phyloP scores from a whole-genome alignment of 2,113 vertebrate species.

The Cavia porcellus region DNA sequence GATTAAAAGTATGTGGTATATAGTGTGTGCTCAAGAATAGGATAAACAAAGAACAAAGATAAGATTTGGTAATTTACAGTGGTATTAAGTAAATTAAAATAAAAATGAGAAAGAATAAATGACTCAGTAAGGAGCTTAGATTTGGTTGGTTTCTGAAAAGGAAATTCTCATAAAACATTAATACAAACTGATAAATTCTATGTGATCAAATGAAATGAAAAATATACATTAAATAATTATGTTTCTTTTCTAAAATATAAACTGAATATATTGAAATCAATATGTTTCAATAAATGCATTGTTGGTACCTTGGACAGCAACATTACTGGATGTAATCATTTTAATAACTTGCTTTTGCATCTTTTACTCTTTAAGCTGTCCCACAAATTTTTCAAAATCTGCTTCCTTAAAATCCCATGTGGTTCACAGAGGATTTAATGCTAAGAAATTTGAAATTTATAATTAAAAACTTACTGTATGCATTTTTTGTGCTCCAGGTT shows the following conservation, averaged over 20 bases:
- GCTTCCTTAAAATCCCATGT: background rate
- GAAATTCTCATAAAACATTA: background rate
- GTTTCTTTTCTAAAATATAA: background rate
- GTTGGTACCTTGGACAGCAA: background rate
- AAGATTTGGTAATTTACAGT: background rate
- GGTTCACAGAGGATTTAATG: background rate
- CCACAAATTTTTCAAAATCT: background rate
- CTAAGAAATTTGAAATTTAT: background rate
- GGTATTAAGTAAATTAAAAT: conserved; percentile 46
- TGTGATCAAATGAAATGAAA: background rate
- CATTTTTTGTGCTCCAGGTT: background rate
- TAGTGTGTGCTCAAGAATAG: background rate
- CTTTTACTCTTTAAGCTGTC: background rate
- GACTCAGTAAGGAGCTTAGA: background rate
- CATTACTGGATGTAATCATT: background rate
- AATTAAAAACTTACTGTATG: background rate
- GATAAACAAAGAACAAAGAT: background rate
- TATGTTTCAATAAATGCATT: background rate
- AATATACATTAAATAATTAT: background rate
- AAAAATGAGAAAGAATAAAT: background rate
- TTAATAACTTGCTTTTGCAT: conserved; percentile 11
- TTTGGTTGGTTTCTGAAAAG: conserved; percentile 24
- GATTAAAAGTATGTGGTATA: background rate
- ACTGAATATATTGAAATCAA: background rate
- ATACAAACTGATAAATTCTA: background rate